phyloP scores from a whole-genome alignment of 1,140 invertebrate genomes.

The Nylanderia fulva region DNA sequence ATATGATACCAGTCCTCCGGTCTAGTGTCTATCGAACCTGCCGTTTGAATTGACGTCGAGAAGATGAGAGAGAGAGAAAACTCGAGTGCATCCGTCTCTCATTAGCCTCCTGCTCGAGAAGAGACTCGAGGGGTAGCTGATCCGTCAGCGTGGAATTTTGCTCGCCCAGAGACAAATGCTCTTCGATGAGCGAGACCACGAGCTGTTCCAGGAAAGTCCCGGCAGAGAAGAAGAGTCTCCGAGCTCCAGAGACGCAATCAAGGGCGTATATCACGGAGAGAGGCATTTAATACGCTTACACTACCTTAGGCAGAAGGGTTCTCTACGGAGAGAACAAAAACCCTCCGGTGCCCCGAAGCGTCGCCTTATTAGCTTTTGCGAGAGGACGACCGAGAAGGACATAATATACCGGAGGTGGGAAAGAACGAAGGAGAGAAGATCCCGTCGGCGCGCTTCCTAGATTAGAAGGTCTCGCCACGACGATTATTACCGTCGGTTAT shows the following conservation, averaged over 20 bases:
- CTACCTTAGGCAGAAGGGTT: constrained; percentile 19
- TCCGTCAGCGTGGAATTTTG: neutral
- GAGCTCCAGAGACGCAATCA: constrained; percentile 32
- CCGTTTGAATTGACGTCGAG: neutral
- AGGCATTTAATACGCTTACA: constrained; percentile 49
- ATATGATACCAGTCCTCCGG: neutral
- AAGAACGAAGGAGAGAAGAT: neutral
- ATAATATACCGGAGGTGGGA: constrained; percentile 19
- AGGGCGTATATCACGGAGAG: constrained; percentile 17
- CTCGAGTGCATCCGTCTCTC: neutral
- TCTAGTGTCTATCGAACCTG: constrained; percentile 4
- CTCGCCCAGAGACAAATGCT: neutral
- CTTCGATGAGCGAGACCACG: neutral
- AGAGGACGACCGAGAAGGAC: constrained; percentile 45
- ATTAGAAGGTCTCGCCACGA: constrained; percentile 54
- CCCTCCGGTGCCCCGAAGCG: constrained; percentile 44
- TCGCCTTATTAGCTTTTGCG: constrained; percentile 55
- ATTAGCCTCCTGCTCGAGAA: neutral
- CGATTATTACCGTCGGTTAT: constrained; percentile 48
- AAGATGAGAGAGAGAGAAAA: constrained; percentile 10
- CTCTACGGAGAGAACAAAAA: constrained; percentile 47
- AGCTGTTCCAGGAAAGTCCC: constrained; percentile 27
- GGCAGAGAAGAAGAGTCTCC: neutral
- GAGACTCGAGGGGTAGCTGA: neutral
- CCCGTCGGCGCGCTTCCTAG: constrained; percentile 42